These are phyloP conservation scores for Dasyurus viverrinus DNA, from an alignment of 2,113 vertebrate species.

Conservation along the genomic window DNA sequence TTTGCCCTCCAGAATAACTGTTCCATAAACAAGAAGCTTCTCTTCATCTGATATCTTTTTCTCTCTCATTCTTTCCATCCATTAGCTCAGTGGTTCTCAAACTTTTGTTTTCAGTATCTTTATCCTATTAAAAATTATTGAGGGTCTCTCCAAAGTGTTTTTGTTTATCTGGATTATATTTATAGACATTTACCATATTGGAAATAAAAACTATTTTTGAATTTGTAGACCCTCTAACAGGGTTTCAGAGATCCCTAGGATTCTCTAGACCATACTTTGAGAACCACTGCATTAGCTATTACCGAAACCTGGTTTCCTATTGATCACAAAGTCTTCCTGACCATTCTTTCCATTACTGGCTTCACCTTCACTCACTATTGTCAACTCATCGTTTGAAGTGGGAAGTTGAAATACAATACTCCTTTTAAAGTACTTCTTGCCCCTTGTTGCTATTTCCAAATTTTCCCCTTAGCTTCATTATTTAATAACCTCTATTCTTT, in stretches of 20 bases:
- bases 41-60: not conserved
- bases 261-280: no score
- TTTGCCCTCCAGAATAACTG: not conserved
- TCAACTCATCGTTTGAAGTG: not conserved
- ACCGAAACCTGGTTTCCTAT: not conserved
- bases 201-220: no score
- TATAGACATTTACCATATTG: no score
- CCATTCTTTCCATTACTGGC: not conserved
- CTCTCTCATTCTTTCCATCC: not conserved
- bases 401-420: not conserved
- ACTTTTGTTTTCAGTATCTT: no score
- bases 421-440: not conserved
- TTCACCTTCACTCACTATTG: not conserved
- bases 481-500: not conserved
- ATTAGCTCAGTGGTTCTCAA: no score
- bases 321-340: not conserved
- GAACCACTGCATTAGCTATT: no score
- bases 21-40: not conserved
- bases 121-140: no score
- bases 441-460: not conserved
- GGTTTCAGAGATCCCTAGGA: no score
- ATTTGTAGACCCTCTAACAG: no score
- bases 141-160: no score
- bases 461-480: not conserved
- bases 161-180: no score